Evolutionary conservation across 2,113 vertebrate genomes (phyloP), one percentile per base, ranked within the genome.

Genomic region (Mesembrinibis cayennensis): DNA sequence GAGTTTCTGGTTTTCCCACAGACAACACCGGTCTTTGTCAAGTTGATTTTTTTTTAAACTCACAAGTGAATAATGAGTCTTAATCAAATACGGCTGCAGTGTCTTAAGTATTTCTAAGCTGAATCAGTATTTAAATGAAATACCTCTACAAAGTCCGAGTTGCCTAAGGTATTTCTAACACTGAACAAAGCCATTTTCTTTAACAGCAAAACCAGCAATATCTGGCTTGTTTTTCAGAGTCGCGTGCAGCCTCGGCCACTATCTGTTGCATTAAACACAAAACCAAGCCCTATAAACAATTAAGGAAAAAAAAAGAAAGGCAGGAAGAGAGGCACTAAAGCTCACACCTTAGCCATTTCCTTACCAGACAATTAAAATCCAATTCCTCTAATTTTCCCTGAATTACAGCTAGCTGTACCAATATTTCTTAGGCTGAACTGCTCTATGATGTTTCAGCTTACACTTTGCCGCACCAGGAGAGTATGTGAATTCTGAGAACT

Each of bases 1-100:
- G 89, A 73, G 71, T 90, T 95, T 91, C 94, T 86, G 89, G 62
- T 93, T 95, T 95, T 90, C 77, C 93, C 62, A 88, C 78, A 77
- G 50, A 79, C 0, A 0, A 38, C 74, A 59, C 3, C 5, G 1
- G n/a, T 16, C 85, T 93, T 93, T 42, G 36, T 27, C 74, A 88
- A 91, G 49, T 10, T 52, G 26, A 10, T 59, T 16, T 32, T 44
- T 50, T 93, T 79, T 82, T 5, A 16, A 74, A 87, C 21, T 62
- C 2, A 0, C 14, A 85, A 66, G 32, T 25, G 32, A 95, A 82
- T 80, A 82, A 88, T 49, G 16, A 80, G 5, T 49, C 70, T 86
- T 81, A 29, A 70, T n/a, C 63, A 85, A 65, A 67, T 30, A 38
- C 11, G 13, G 36, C 53, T 91, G 21, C 36, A 62, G 22, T 23